A percentile compares a stretch with the other conserved stretches of the same genome.
Evolutionary conservation across 2,888 invertebrate genomes (phyloP).

Genomic region (Laspeyria flexula): DNA sequence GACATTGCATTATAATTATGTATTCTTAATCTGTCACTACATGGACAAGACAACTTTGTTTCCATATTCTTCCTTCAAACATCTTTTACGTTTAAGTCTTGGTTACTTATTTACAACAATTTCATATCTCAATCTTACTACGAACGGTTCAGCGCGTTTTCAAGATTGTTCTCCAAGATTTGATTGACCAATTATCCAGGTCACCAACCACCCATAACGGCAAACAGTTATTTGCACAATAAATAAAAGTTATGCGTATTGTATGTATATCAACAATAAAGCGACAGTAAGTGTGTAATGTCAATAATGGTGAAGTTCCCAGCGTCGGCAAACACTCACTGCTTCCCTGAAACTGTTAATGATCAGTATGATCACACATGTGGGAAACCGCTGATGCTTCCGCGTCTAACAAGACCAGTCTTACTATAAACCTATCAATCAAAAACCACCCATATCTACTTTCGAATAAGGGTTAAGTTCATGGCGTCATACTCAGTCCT

Average conservation of each 20-base stretch:
- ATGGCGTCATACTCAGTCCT: slow-evolving; percentile 18
- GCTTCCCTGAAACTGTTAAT: slow-evolving; percentile 74
- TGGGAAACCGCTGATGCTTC: slow-evolving; percentile 66
- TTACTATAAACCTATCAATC: background rate
- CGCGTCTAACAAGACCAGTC: slow-evolving; percentile 48
- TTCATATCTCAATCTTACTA: no score
- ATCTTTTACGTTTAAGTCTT: no score
- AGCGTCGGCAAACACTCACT: slow-evolving; percentile 48
- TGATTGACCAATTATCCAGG: background rate
- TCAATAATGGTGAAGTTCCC: slow-evolving; percentile 65
- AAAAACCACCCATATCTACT: slow-evolving; percentile 8
- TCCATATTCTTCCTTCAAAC: no score
- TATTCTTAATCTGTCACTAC: no score
- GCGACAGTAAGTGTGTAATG: slow-evolving; percentile 43
- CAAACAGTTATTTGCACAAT: background rate
- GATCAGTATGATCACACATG: slow-evolving; percentile 73
- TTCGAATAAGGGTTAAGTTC: slow-evolving; percentile 7
- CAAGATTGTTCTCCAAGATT: no score
- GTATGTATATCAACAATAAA: slow-evolving; percentile 24
- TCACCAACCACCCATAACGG: slow-evolving; percentile 20
- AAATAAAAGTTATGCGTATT: slow-evolving; percentile 11
- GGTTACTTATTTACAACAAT: no score
- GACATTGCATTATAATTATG: no score
- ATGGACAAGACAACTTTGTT: no score
- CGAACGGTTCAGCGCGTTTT: no score